Evolutionary conservation across 2,113 vertebrate genomes (phyloP).

Genomic region (Cyprinus carpio): DNA sequence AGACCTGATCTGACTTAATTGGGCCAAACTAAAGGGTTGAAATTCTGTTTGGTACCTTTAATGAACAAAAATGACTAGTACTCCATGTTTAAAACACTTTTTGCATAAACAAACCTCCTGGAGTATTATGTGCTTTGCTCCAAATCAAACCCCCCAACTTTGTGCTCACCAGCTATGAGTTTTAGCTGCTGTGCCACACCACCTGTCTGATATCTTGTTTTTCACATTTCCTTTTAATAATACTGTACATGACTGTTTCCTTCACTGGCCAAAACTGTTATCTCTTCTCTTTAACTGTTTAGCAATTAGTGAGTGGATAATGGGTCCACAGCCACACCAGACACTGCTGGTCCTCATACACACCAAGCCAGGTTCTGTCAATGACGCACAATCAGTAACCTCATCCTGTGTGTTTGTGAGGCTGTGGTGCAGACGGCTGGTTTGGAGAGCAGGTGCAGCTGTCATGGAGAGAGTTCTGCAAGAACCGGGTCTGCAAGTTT

Average conservation of each 20-base stretch:
- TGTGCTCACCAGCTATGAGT: no score
- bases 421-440: conserved; percentile 1
- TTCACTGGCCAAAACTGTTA: conserved; percentile 23
- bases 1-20: no score
- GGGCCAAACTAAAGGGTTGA: no score
- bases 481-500: conserved; percentile 4
- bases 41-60: no score
- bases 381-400: conserved; percentile 18
- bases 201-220: conserved; percentile 10
- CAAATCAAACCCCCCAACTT: no score
- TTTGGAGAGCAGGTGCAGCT: conserved; percentile 19
- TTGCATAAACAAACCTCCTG: no score
- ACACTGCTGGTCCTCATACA: conserved; percentile 14
- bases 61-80: no score
- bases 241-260: background rate
- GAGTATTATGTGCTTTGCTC: no score
- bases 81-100: no score
- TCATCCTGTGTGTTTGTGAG: background rate
- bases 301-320: conserved; percentile 28
- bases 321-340: conserved; percentile 26
- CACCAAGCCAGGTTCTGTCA: conserved; percentile 1
- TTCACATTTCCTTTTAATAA: conserved; percentile 27
- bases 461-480: background rate
- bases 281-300: conserved; percentile 28
- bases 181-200: background rate